phyloP scores from a whole-genome alignment of 2,888 invertebrate genomes.

The Heliconius cydno region DNA sequence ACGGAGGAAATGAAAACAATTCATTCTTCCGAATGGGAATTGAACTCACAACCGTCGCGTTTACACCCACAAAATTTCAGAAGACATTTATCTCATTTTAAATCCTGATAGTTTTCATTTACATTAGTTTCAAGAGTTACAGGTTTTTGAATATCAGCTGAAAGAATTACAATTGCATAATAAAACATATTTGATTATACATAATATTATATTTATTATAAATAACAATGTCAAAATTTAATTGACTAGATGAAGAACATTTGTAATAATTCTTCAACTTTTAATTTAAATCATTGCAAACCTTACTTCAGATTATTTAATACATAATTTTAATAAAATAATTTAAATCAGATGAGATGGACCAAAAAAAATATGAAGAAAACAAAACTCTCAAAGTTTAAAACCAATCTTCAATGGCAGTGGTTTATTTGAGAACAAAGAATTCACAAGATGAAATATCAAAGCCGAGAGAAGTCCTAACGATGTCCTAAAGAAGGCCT shows the following conservation, averaged over 20 bases:
- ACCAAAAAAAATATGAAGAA: neutral
- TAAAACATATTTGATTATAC: neutral
- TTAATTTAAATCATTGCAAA: constrained; percentile 4
- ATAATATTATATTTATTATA: constrained; percentile 1
- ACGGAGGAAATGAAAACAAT: neutral
- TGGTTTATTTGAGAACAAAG: constrained; percentile 17
- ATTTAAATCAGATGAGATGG: neutral
- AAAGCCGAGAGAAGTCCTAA: constrained; percentile 3
- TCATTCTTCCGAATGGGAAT: too few species aligned
- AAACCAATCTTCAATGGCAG: constrained; percentile 9
- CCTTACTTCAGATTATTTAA: neutral
- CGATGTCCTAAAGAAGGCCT: neutral
- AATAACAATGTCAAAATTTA: constrained; percentile 25
- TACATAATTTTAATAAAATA: neutral
- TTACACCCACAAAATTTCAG: too few species aligned
- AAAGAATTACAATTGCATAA: neutral
- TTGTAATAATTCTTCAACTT: neutral
- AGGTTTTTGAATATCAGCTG: neutral
- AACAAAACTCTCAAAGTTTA: neutral
- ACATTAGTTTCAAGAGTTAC: neutral
- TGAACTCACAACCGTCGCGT: too few species aligned
- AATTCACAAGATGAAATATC: constrained; percentile 4
- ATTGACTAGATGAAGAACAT: constrained; percentile 28
- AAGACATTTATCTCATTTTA: neutral
- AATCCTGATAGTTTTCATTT: too few species aligned